Evolutionary conservation across 2,113 vertebrate genomes (phyloP), one percentile per base, ranked within the genome.

Genomic region (Percina caprodes): DNA sequence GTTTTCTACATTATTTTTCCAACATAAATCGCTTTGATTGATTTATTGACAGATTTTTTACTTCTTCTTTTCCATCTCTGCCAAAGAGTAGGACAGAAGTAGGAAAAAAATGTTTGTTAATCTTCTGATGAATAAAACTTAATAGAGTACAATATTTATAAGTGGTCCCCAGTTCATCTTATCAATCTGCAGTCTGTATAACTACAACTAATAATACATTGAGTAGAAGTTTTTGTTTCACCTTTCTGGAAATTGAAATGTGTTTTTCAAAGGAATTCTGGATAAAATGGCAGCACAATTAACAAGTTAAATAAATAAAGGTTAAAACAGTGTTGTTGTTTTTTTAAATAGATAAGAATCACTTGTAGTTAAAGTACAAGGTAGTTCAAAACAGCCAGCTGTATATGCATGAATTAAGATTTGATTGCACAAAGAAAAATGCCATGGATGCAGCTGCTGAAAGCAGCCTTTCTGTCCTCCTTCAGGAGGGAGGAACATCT

Each of bases 401-500:
- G 5, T 14, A 24, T 30, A 21, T 23, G 16, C 0, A 12, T 52
- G 18, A 69, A 69, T 69, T 49, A 15, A 77, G 13, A 26, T 48
- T 39, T 26, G 21, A 49, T 39, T 6, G 58, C 7, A 78, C 19
- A 61, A 30, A 39, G n/a, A 62, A 23, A 73, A 48, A 26, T 52
- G 33, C 56, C 66, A 56, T 48, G 54, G 76, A 69, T 62, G 39
- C 51, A 19, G 68, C 68, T 10, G 13, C 51, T 79, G 67, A 79
- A 48, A 67, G n/a, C n/a, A n/a, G 49, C 66, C 30, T 58, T 79
- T 80, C 24, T 79, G 77, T 49, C 61, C 33, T 60, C 63, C 69
- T 77, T 83, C n/a, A 70, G 49, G 42, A 63, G 52, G 76, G 58
- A 23, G 65, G 51, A n/a, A 65, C 71, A 23, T 84, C 79, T 80